These are phyloP conservation scores for Leptopilina clavipes DNA, from an alignment of 1,140 invertebrate genomes.

Conservation along the genomic window DNA sequence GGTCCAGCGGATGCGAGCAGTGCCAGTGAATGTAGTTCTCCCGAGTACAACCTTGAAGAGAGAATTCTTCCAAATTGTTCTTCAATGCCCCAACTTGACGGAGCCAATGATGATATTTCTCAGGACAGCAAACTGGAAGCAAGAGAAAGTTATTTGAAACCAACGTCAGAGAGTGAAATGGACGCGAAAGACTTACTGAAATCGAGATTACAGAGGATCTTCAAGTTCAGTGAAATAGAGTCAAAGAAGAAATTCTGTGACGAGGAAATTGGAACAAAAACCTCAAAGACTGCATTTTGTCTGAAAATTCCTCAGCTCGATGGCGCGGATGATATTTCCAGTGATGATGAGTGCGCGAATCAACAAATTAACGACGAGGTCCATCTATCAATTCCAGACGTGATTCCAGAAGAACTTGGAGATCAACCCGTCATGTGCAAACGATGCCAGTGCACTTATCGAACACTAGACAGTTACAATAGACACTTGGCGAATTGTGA, in stretches of 20 bases:
- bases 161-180: conserved; percentile 22
- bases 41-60: conserved; percentile 66
- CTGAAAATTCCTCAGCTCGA: conserved; percentile 81
- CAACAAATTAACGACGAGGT: conserved; percentile 63
- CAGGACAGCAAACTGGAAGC: conserved; percentile 46
- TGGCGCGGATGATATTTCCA: conserved; percentile 82
- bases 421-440: conserved; percentile 89
- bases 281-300: not conserved
- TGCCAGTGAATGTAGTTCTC: conserved; percentile 69
- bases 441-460: conserved; percentile 90
- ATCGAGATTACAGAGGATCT: conserved; percentile 39
- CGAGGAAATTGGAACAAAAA: not conserved
- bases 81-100: conserved; percentile 63
- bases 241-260: conserved; percentile 36
- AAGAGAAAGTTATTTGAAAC: no score
- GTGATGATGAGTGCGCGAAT: conserved; percentile 69
- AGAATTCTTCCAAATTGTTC: conserved; percentile 50
- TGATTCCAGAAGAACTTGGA: conserved; percentile 44
- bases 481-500: conserved; percentile 88
- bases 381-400: conserved; percentile 55
- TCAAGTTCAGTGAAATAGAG: conserved; percentile 60
- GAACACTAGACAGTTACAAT: conserved; percentile 90
- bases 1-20: conserved; percentile 79
- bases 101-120: conserved; percentile 60
- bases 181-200: not conserved